Conservation (phyloP, 2,797 vertebrate species). For the Leptoclinus maculatus region DNA sequence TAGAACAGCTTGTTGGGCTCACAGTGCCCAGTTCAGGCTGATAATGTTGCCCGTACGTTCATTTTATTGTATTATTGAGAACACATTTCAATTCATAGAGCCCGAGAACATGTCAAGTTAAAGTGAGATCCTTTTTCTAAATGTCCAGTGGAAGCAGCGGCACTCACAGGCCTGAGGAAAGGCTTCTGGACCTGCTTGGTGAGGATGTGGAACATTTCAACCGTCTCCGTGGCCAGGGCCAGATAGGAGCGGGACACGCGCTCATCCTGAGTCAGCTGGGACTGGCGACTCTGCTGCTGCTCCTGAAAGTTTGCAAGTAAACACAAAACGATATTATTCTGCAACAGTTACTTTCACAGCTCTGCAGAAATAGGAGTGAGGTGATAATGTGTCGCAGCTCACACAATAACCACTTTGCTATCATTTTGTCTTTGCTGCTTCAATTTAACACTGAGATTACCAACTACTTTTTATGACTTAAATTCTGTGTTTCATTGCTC, state of each 20-base stretch:
- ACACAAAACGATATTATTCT: neutral
- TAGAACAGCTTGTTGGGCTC: neutral
- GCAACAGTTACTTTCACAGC: neutral
- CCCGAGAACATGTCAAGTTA: neutral
- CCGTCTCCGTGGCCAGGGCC: constrained; percentile 96
- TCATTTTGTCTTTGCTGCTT: neutral
- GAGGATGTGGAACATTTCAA: constrained; percentile 99
- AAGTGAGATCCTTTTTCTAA: neutral
- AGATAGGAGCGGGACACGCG: constrained; percentile 97
- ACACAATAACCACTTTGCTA: neutral
- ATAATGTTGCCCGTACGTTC: neutral
- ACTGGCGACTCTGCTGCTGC: constrained; percentile 97
- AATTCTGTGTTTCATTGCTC: neutral
- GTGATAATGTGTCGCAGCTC: neutral
- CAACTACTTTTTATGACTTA: neutral
- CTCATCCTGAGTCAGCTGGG: constrained; percentile 98
- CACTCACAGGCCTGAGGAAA: constrained; percentile 98
- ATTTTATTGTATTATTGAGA: neutral
- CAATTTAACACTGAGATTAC: neutral
- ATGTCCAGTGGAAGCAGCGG: neutral
- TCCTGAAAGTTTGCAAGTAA: constrained; percentile 83
- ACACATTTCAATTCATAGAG: neutral
- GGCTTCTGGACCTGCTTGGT: constrained; percentile 99
- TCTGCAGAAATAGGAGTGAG: constrained; percentile 3
- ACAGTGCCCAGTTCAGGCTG: neutral